Evolutionary conservation across 2,888 invertebrate species (phyloP).

Genomic region (Tiphia femorata): DNA sequence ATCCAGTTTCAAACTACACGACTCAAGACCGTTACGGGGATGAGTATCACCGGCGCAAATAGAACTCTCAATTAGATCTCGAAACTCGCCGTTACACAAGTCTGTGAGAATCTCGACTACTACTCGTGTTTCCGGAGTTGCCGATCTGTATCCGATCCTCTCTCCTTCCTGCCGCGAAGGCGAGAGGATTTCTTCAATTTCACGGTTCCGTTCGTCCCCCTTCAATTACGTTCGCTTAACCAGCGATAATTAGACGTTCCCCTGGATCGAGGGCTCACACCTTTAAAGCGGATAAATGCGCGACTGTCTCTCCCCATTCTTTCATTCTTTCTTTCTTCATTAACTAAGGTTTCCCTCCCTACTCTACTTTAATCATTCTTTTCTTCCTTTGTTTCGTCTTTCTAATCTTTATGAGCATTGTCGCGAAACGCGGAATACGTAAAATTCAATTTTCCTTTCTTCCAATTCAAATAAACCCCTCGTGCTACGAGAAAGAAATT

Average conservation of each 20-base stretch:
- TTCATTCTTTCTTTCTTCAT: not conserved
- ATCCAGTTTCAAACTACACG: too few species aligned
- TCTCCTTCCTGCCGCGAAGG: not conserved
- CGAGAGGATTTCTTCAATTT: constrained; percentile 61
- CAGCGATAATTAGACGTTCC: constrained; percentile 64
- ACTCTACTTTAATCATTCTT: not conserved
- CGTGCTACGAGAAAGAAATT: too few species aligned
- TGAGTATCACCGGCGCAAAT: too few species aligned
- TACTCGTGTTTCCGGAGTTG: constrained; percentile 34
- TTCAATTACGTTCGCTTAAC: constrained; percentile 65
- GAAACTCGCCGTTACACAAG: too few species aligned
- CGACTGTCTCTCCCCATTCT: constrained; percentile 20
- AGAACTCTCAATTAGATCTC: too few species aligned
- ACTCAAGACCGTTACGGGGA: too few species aligned
- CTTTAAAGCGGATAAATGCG: constrained; percentile 54
- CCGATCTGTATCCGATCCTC: constrained; percentile 38
- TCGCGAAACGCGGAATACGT: too few species aligned
- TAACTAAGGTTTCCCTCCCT: not conserved
- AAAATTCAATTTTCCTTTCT: too few species aligned
- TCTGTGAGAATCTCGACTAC: too few species aligned
- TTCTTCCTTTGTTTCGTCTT: not conserved
- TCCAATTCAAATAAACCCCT: too few species aligned
- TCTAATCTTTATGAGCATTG: too few species aligned
- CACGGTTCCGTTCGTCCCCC: constrained; percentile 58
- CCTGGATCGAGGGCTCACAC: constrained; percentile 55